Evolutionary conservation across 92 coral and sea anemone species (phyloP).

Genomic region (Micromussa lordhowensis): DNA sequence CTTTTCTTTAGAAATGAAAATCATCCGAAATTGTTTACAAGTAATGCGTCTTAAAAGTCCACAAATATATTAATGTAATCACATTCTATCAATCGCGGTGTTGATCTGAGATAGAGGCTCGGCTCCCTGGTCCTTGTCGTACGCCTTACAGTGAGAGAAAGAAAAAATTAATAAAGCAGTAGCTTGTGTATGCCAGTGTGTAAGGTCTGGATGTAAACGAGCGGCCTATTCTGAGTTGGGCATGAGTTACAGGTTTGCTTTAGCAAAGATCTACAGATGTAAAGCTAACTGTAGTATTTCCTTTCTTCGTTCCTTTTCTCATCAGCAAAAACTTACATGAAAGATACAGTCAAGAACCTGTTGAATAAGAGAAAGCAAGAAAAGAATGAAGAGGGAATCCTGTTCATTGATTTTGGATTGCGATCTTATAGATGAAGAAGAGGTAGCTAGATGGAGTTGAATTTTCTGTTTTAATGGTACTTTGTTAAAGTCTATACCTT

Average conservation of each 20-base stretch:
- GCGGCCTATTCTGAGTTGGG: not conserved
- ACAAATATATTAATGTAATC: too few relatives aligned
- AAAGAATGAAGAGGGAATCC: constrained; percentile 53
- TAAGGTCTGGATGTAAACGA: not conserved
- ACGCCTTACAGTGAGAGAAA: constrained; percentile 79
- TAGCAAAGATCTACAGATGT: too few relatives aligned
- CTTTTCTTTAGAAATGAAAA: too few relatives aligned
- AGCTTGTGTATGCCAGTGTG: not conserved
- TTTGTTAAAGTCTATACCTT: not conserved
- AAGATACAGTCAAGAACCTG: constrained; percentile 20
- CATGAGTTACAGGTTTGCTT: too few relatives aligned
- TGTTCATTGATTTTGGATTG: constrained; percentile 78
- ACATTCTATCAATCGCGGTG: constrained; percentile 37
- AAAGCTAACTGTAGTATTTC: not conserved
- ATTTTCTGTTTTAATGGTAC: not conserved
- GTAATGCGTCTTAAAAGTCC: not conserved
- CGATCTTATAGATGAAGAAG: constrained; percentile 73
- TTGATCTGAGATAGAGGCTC: constrained; percentile 80
- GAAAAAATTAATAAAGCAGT: constrained; percentile 39
- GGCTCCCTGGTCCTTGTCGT: constrained; percentile 73
- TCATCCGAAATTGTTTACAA: too few relatives aligned
- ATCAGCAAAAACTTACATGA: constrained; percentile 56
- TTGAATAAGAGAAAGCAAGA: constrained; percentile 57
- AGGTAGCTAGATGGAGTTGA: constrained; percentile 40
- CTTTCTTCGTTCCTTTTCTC: not conserved